Percentiles rank a stretch among this genome's conserved stretches.
Evolutionary conservation across 2,888 invertebrate genomes (phyloP).

Genomic region (Pristionchus mayeri): DNA sequence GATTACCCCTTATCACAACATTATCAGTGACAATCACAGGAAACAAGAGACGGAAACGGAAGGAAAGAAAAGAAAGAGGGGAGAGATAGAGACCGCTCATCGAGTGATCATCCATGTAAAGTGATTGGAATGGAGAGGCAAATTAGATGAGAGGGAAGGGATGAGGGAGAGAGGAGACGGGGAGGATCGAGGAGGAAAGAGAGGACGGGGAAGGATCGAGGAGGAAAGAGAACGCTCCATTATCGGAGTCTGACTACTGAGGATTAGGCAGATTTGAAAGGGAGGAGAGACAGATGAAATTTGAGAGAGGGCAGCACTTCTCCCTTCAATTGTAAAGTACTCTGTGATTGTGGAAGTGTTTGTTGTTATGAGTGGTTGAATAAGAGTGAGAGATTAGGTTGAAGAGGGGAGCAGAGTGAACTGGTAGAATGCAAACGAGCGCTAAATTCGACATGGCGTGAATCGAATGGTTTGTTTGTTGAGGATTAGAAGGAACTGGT

Average conservation of each 20-base stretch:
- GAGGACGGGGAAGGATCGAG: not conserved
- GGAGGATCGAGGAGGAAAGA: conserved; percentile 4
- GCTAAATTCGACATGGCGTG: conserved; percentile 10
- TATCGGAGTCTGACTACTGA: not conserved
- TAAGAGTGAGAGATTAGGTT: conserved; percentile 34
- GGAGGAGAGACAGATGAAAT: not conserved
- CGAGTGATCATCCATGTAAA: not conserved
- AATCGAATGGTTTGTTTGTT: not conserved
- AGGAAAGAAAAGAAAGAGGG: not conserved
- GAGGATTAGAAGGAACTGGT: not conserved
- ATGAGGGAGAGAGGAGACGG: conserved; percentile 5
- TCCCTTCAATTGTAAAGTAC: conserved; percentile 5
- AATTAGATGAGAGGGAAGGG: conserved; percentile 28
- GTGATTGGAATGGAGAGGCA: conserved; percentile 19
- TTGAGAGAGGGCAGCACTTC: not conserved
- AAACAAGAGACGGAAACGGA: not conserved
- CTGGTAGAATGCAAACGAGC: not conserved
- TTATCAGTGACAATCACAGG: not conserved
- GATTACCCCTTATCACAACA: not conserved
- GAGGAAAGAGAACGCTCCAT: not conserved
- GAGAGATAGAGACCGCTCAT: not conserved
- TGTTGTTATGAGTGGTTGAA: conserved; percentile 16
- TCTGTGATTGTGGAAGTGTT: conserved; percentile 17
- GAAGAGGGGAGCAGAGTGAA: conserved; percentile 15
- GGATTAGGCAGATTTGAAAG: conserved; percentile 32